A percentile compares a stretch with the other conserved stretches of the same genome.
Evolutionary conservation across 2,888 invertebrate species (phyloP).

Genomic region (Troglohyphantes excavatus): DNA sequence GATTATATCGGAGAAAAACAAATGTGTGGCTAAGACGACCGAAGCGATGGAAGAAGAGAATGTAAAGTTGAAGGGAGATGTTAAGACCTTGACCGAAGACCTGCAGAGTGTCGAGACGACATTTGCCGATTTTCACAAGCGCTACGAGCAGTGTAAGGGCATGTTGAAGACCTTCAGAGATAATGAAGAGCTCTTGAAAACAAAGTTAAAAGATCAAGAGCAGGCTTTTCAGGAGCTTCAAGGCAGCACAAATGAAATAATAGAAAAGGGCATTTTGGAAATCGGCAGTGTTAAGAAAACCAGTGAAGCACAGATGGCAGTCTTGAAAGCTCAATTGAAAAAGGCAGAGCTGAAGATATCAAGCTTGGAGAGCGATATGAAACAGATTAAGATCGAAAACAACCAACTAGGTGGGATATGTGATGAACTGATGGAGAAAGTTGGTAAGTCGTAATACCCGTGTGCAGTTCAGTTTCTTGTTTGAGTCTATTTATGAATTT

Average conservation of each 20-base stretch:
- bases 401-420: conserved; percentile 63
- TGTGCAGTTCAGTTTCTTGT: too few relatives aligned
- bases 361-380: conserved; percentile 91
- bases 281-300: conserved; percentile 87
- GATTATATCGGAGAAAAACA: not conserved
- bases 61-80: conserved; percentile 52
- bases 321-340: conserved; percentile 92
- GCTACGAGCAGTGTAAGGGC: conserved; percentile 87
- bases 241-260: conserved; percentile 93
- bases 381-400: conserved; percentile 87
- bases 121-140: conserved; percentile 87
- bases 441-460: conserved; percentile 50
- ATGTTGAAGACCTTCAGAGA: conserved; percentile 88
- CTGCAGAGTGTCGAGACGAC: conserved; percentile 86
- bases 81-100: conserved; percentile 84
- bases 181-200: conserved; percentile 83
- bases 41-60: conserved; percentile 41
- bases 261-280: conserved; percentile 93
- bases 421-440: conserved; percentile 74
- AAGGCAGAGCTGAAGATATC: conserved; percentile 93
- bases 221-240: conserved; percentile 92
- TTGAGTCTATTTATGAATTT: not conserved
- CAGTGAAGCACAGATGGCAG: conserved; percentile 90
- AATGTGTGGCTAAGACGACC: not conserved
- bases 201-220: conserved; percentile 89